Base-by-base conservation (phyloP, 2,113 vertebrate genomes). In the Seriola quinqueradiata region DNA sequence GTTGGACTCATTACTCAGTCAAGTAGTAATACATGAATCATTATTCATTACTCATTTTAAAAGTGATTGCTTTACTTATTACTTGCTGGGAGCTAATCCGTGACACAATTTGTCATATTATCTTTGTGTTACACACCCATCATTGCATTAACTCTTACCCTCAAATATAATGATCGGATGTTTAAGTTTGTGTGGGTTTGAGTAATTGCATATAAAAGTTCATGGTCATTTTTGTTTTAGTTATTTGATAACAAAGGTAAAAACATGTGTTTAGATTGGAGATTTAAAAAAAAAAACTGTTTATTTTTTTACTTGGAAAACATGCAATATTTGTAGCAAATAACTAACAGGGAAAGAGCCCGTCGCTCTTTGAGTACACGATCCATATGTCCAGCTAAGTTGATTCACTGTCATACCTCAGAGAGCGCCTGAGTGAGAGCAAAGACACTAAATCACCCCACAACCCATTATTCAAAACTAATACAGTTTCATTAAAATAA, bases 401-500 rank as follows among this genome's bases (percentile, higher is more conserved):
- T 34, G 12, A 85, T 75, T 48, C 3, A 3, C 59, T 25, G 23
- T 67, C 65, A 19, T 67, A 61, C 38, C 44, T 79, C 54, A 59
- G 75, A 65, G 61, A 50, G 36, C 3, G 4, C 8, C 42, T 55
- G 25, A 83, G 28, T 71, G 36, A 48, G n/a, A 55, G 19, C 28
- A 67, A 28, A 75, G n/a, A 61, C 34, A 74, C 5, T 75, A 84
- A 77, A 78, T 83, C 71, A 87, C 28, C 23, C 61, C 57, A 21
- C 32, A 48, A 66, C 19, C 72, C 68, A 82, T 87, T 85, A 89
- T 91, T 90, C 85, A 89, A 73, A 84, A 83, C 72, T 17, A 76
- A 75, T 65, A 77, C 65, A 73, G 73, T 84, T 92, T 83, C 86
- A 89, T 90, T 89, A 46, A 87, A 80, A 86, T 67, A 83, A 84